phyloP scores from a whole-genome alignment of 2,113 vertebrate species.

The Verasper variegatus region DNA sequence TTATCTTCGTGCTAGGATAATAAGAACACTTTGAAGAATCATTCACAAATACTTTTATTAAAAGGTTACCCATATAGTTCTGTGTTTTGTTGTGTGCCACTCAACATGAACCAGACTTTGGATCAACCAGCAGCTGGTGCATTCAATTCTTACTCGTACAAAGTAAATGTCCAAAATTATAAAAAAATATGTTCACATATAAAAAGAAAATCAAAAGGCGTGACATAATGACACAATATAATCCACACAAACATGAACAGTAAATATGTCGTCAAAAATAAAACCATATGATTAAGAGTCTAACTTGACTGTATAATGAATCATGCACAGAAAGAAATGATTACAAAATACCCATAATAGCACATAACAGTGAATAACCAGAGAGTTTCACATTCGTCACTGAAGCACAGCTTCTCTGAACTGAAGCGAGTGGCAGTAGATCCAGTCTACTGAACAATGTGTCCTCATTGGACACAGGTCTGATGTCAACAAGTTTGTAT shows the following conservation, averaged over 20 bases:
- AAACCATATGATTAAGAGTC: neutral
- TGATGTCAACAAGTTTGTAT: neutral
- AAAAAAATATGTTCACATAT: neutral
- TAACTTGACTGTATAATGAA: neutral
- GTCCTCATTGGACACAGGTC: neutral
- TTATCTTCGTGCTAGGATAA: constrained; percentile 6
- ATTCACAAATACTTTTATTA: constrained; percentile 32
- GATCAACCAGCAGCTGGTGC: constrained; percentile 10
- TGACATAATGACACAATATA: neutral
- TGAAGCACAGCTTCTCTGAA: constrained; percentile 49
- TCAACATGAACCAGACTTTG: constrained; percentile 1
- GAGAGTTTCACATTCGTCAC: constrained; percentile 29
- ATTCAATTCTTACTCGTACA: neutral
- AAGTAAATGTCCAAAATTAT: neutral
- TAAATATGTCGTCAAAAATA: neutral
- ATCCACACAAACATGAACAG: neutral
- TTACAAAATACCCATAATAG: neutral
- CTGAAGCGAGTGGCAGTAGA: constrained; percentile 36
- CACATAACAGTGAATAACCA: neutral
- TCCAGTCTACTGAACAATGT: constrained; percentile 20
- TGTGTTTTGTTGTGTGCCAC: neutral
- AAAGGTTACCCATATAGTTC: neutral
- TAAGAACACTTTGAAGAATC: neutral
- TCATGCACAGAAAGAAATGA: neutral
- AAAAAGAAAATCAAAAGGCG: no score